Evolutionary conservation across 2,113 vertebrate genomes (phyloP).

Genomic region (Bubo bubo): DNA sequence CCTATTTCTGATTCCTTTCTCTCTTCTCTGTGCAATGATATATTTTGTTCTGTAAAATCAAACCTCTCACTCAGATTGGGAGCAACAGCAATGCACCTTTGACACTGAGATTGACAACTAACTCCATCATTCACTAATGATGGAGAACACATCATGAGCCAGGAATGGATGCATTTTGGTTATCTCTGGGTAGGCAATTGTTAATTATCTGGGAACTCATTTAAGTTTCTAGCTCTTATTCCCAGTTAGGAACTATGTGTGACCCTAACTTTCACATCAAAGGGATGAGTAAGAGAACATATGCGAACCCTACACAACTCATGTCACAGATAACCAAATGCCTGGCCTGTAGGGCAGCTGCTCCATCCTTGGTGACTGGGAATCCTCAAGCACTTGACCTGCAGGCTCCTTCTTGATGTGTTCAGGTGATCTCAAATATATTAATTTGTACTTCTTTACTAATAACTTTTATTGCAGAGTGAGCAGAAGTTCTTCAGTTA

Average conservation of each 20-base stretch:
- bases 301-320: accelerated
- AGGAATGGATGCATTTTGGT: accelerated
- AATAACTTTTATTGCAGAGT: background rate
- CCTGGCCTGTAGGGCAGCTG: background rate
- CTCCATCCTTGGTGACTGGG: background rate
- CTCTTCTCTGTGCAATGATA: background rate
- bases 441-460: background rate
- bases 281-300: accelerated
- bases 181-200: background rate
- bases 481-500: background rate
- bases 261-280: background rate
- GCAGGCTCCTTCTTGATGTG: background rate
- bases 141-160: background rate
- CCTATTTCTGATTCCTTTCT: background rate
- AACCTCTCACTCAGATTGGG: background rate
- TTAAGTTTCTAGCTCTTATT: background rate
- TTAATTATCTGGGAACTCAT: background rate
- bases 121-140: background rate
- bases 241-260: background rate
- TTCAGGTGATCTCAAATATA: background rate
- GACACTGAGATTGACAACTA: background rate
- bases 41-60: background rate
- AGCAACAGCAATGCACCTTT: background rate
- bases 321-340: background rate
- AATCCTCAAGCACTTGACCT: background rate